Conservation (phyloP, 2,888 invertebrate genomes). For the Erebia ligea region DNA sequence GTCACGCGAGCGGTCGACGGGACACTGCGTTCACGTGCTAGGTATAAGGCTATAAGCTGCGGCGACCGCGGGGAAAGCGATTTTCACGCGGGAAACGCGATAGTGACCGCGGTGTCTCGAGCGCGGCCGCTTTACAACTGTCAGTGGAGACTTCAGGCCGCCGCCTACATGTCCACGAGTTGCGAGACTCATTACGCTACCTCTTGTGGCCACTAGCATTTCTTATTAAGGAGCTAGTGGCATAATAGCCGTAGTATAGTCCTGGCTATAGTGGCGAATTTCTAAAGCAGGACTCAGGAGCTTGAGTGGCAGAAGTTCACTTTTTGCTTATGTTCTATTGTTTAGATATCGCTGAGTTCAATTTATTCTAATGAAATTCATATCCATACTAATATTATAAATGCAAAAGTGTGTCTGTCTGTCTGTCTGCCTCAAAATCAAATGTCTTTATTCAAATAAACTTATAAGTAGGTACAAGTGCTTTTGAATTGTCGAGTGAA, state of each 20-base stretch:
- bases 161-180: slow-evolving; percentile 44
- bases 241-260: neutral
- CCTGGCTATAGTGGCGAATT: too few species aligned
- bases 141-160: slow-evolving; percentile 54
- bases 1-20: slow-evolving; percentile 80
- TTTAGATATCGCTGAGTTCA: too few species aligned
- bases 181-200: slow-evolving; percentile 37
- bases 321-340: too few species aligned
- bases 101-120: slow-evolving; percentile 74
- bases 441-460: too few species aligned
- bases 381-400: too few species aligned
- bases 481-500: too few species aligned
- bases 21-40: slow-evolving; percentile 81
- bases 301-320: too few species aligned
- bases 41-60: slow-evolving; percentile 33
- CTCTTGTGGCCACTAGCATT: slow-evolving; percentile 35
- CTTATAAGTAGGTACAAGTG: too few species aligned
- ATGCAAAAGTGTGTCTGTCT: too few species aligned
- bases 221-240: neutral
- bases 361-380: too few species aligned
- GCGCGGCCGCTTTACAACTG: slow-evolving; percentile 70
- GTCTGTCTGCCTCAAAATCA: too few species aligned
- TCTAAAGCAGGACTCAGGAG: too few species aligned
- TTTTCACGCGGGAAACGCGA: slow-evolving; percentile 81
- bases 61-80: slow-evolving; percentile 77